Evolutionary conservation across 2,888 invertebrate species (phyloP), one percentile per base, ranked within the genome.

Genomic region (Lasioglossum marginatum): DNA sequence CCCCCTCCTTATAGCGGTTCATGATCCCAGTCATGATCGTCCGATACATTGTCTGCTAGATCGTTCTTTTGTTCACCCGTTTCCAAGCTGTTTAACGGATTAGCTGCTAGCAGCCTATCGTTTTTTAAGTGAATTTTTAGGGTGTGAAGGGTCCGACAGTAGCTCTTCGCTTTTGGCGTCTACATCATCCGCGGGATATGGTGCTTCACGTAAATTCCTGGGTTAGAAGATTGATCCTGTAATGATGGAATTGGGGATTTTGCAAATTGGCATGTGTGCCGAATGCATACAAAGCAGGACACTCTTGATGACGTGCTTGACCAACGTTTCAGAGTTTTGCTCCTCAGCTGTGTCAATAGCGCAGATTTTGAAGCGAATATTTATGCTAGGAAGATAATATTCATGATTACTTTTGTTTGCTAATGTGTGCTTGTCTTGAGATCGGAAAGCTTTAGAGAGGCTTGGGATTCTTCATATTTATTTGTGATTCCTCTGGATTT

Each of bases 71-170:
- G 16, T 16, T 6, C 6, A 31, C 0, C 1, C 63, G 27, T 63
- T 31, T 63, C 6, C 31, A 63, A 16, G 31, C 63, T 27, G 31
- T 63, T 63, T 31, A 6, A 16, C 16, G 31, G 63, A 63, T 63
- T 63, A 63, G 63, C 16, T 63, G 31, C 31, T 6, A 1, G 63
- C 27, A 31, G 14, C 16, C 16, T 16, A 63, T 63, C 31, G 31
- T 63, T 63, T 63, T 63, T 63, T 31, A 63, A 63, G 63, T 63
- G 63, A 63, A 63, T 63, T 63, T 63, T 63, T 63, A 16, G 31
- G 63, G 16, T 16, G 31, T 6, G 16, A 14, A 5, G 4, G 4
- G 27, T 2, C 31, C 16, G 63, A 63, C 63, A 2, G 63, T 63
- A 63, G 63, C 63, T 31, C 6, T 16, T 31, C 16, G 63, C 63